These are phyloP conservation scores for Chrysaora quinquecirrha DNA, from an alignment of 30 jellyfish, hydroid and myxozoan species.

Conservation along the genomic window DNA sequence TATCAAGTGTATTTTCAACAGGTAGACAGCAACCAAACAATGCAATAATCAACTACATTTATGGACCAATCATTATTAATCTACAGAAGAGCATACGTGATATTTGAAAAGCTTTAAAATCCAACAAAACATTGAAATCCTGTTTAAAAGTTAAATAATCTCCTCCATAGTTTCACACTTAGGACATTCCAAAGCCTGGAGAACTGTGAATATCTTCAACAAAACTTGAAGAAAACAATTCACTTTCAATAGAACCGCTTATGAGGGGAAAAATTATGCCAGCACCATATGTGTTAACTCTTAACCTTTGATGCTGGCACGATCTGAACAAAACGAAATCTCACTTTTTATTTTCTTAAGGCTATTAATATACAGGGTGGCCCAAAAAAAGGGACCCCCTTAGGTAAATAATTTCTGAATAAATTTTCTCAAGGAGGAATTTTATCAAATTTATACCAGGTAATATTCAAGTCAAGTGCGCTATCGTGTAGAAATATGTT, in stretches of 20 bases:
- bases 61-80: neutral
- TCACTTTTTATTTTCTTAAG: slow-evolving; percentile 15
- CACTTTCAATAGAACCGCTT: slow-evolving; percentile 9
- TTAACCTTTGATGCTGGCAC: neutral
- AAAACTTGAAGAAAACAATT: slow-evolving; percentile 17
- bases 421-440: too few species aligned
- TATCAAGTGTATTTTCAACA: neutral
- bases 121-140: neutral
- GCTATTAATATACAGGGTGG: slow-evolving; percentile 17
- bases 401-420: too few species aligned
- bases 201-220: slow-evolving; percentile 26
- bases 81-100: neutral
- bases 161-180: neutral
- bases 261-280: slow-evolving; percentile 15
- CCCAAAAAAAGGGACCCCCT: too few species aligned
- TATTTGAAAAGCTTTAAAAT: neutral
- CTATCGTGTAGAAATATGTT: too few species aligned
- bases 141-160: neutral
- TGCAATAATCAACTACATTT: neutral
- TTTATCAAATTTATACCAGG: too few species aligned
- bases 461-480: too few species aligned
- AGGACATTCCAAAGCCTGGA: slow-evolving; percentile 23
- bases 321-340: neutral
- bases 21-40: neutral
- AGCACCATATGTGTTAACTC: slow-evolving; percentile 19